A percentile compares a stretch with the other conserved stretches of the same genome.
Conservation (phyloP, 2,113 vertebrate genomes). For the Salvator merianae region DNA sequence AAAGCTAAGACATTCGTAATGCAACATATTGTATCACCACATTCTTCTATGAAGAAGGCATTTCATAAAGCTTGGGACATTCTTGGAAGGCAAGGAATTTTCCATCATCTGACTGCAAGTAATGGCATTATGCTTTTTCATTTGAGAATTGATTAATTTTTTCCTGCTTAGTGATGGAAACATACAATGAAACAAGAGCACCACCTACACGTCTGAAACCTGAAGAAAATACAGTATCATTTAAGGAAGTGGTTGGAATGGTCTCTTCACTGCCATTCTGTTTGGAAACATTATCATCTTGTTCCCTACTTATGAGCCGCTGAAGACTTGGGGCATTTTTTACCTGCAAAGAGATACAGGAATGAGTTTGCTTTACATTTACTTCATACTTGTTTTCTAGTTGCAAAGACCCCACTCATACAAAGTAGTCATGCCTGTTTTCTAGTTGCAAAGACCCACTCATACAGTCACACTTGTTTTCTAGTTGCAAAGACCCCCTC, state of each 20-base stretch:
- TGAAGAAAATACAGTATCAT: slow-evolving; percentile 60
- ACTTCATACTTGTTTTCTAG: background rate
- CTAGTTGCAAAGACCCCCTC: background rate
- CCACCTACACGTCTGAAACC: slow-evolving; percentile 69
- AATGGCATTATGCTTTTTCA: background rate
- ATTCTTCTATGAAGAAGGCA: background rate
- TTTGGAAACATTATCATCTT: slow-evolving; percentile 44
- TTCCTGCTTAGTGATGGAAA: background rate
- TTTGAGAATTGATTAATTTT: background rate
- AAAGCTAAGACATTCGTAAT: background rate
- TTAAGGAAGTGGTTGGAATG: slow-evolving; percentile 21
- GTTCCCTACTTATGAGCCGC: slow-evolving; percentile 68
- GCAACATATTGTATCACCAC: background rate
- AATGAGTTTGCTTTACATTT: background rate
- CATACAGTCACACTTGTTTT: background rate
- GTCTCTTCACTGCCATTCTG: slow-evolving; percentile 46
- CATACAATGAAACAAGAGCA: background rate
- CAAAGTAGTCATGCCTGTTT: background rate
- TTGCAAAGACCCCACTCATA: background rate
- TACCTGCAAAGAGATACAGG: slow-evolving; percentile 69
- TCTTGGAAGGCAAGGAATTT: background rate
- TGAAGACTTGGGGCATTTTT: slow-evolving; percentile 76
- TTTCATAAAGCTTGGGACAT: slow-evolving; percentile 8
- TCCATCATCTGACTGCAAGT: background rate
- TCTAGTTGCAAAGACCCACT: background rate